Conservation (phyloP, 2,113 vertebrate genomes). For the Carollia perspicillata region DNA sequence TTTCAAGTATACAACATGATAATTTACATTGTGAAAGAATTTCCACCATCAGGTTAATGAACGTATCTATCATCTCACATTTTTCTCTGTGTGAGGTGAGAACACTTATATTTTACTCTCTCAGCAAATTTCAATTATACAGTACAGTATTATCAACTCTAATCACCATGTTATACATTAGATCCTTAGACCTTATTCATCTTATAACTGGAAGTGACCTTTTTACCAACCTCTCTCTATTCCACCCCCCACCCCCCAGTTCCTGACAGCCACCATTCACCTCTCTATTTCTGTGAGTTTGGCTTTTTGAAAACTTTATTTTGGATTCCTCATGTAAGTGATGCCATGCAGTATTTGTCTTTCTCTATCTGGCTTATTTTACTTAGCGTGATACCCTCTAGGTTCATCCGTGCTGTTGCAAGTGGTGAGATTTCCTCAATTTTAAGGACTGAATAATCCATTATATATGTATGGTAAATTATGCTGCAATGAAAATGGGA, state of each 20-base stretch:
- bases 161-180: neutral
- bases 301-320: neutral
- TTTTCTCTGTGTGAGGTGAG: neutral
- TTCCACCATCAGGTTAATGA: neutral
- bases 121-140: slow-evolving; percentile 12
- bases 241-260: neutral
- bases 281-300: neutral
- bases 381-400: neutral
- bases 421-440: neutral
- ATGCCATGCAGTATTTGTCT: neutral
- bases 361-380: neutral
- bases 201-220: neutral
- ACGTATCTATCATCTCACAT: neutral
- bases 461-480: neutral
- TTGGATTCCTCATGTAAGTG: neutral
- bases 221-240: neutral
- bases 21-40: neutral
- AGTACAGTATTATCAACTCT: neutral
- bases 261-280: neutral
- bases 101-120: neutral
- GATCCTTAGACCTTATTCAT: neutral
- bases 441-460: neutral
- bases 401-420: neutral
- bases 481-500: neutral
- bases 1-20: neutral